Conservation (phyloP, 2,888 invertebrate species). For the Amblyjoppa fuscipennis region DNA sequence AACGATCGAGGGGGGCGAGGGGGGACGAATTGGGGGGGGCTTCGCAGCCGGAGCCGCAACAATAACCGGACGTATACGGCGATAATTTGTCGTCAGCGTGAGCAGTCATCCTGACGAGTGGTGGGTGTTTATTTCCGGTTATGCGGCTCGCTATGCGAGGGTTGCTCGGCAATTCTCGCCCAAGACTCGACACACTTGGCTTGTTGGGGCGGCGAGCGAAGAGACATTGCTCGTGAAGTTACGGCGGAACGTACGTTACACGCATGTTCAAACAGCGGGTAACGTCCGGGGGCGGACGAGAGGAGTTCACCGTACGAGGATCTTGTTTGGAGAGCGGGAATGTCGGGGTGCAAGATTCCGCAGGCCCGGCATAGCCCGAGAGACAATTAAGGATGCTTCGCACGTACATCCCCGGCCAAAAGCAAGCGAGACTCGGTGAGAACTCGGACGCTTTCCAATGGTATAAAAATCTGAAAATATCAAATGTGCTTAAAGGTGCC, state of each 20-base stretch:
- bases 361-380: not conserved
- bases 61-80: conserved; percentile 17
- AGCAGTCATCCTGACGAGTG: conserved; percentile 9
- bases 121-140: conserved; percentile 5
- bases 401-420: too few relatives aligned
- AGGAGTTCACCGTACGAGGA: not conserved
- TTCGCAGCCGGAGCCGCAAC: conserved; percentile 5
- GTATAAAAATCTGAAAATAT: too few relatives aligned
- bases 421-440: too few relatives aligned
- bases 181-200: not conserved
- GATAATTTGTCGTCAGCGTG: conserved; percentile 39
- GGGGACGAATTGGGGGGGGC: not conserved
- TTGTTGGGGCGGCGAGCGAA: not conserved
- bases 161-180: not conserved
- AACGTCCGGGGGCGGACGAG: not conserved
- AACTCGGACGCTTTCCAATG: too few relatives aligned
- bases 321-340: not conserved
- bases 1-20: not conserved
- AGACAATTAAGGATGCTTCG: conserved; percentile 13
- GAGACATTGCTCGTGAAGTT: not conserved
- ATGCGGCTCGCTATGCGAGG: not conserved
- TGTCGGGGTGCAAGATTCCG: conserved; percentile 14
- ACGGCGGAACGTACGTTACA: not conserved
- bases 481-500: too few relatives aligned
- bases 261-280: not conserved